These are phyloP conservation scores for Psophia crepitans DNA, from an alignment of 2,113 vertebrate genomes.

Conservation along the genomic window DNA sequence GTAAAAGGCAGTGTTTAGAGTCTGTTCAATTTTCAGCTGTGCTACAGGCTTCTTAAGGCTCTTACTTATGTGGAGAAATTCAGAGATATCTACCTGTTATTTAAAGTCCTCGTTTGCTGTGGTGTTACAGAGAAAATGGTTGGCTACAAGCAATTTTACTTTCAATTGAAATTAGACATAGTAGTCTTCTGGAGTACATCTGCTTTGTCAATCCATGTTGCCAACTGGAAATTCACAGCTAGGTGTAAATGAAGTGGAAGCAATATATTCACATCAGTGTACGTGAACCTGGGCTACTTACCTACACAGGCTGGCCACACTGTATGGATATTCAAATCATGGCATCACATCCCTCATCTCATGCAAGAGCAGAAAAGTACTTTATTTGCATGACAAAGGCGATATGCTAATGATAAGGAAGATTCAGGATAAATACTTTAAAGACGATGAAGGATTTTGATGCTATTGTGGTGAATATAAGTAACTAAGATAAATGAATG, in stretches of 20 bases:
- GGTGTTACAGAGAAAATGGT: neutral
- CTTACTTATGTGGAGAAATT: neutral
- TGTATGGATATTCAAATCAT: neutral
- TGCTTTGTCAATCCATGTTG: neutral
- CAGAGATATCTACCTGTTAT: neutral
- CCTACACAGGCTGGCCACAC: neutral
- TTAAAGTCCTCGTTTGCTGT: neutral
- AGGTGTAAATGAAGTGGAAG: neutral
- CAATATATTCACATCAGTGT: neutral
- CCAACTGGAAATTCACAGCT: neutral
- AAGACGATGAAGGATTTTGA: neutral
- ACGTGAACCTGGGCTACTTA: neutral
- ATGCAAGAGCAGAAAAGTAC: neutral
- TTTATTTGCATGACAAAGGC: neutral
- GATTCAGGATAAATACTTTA: neutral
- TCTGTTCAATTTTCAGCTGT: neutral
- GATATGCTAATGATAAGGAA: neutral
- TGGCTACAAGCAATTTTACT: neutral
- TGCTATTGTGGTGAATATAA: rapidly evolving
- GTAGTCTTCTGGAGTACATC: neutral
- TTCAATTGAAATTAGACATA: neutral
- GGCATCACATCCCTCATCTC: neutral
- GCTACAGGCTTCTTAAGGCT: neutral
- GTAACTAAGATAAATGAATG: neutral
- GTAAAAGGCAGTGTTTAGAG: neutral